Percentiles rank a stretch among this genome's conserved stretches.
phyloP scores from a whole-genome alignment of 2,797 vertebrate species.

The Morus bassanus region DNA sequence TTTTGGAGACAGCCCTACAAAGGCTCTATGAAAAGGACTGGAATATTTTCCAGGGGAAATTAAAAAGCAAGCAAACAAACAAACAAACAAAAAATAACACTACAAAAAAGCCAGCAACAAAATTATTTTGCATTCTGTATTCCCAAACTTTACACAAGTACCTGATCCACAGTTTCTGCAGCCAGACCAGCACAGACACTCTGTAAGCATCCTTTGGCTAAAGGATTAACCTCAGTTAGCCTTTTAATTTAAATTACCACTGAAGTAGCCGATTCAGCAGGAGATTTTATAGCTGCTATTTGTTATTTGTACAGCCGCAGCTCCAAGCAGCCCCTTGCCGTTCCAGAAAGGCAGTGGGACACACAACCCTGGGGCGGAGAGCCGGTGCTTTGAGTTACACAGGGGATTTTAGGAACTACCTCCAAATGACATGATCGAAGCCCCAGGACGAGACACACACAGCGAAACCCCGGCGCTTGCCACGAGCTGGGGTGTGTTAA shows the following conservation, averaged over 20 bases:
- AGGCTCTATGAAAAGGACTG: neutral
- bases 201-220: neutral
- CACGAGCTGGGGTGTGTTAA: neutral
- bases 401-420: neutral
- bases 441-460: too few species aligned
- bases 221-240: neutral
- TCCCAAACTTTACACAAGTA: neutral
- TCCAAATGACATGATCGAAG: fast-evolving
- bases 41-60: neutral
- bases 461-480: fast-evolving
- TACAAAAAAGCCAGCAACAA: neutral
- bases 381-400: neutral
- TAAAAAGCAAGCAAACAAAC: neutral
- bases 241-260: neutral
- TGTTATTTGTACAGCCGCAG: neutral
- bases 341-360: neutral
- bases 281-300: neutral
- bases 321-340: neutral
- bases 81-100: too few species aligned
- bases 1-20: neutral
- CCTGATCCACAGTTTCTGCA: neutral
- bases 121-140: neutral
- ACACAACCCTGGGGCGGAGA: fast-evolving
- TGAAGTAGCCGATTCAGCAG: neutral
- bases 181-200: neutral